Evolutionary conservation across 2,113 vertebrate genomes (phyloP), one percentile per base, ranked within the genome.

Genomic region (Ailuropoda melanoleuca): DNA sequence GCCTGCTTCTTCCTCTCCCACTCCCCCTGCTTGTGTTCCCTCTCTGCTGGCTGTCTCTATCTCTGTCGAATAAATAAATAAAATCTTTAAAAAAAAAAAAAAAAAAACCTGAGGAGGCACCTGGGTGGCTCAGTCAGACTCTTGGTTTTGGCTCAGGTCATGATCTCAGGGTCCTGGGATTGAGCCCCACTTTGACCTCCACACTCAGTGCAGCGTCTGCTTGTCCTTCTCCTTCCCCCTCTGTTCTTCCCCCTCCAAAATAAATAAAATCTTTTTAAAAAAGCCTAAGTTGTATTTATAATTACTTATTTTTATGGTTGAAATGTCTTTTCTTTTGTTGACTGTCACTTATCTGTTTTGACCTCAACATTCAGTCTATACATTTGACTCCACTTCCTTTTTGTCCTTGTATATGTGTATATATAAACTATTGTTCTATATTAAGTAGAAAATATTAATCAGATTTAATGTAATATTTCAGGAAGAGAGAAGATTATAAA

Each of bases 401-500:
- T 37, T 78, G 23, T 90, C 29, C 3, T 26, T 88, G 37, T 62
- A 19, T 82, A 37, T 86, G 74, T 60, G 23, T 34, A n/a, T 53
- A 34, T 48, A 23, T 18, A 55, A 86, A 78, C 15, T 34, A 46
- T 46, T 48, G 23, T 56, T 66, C 60, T 60, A 6, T 86, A 43
- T 89, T 81, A 95, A 89, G 21, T 83, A 66, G 37, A 74, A 84
- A 80, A 81, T 11, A 15, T 68, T 77, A 77, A 31, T 74, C 46
- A 66, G 88, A 64, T 66, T 70, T 37, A 68, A 60, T 95, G 39
- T 94, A 81, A 12, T 88, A 84, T 72, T 89, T 88, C 46, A 90
- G 19, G 21, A 39, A 62, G 50, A 89, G n/a, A 96, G 18, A 68
- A 68, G 24, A 85, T 23, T 86, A 50, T n/a, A 60, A 55, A 86